phyloP scores from a whole-genome alignment of 2,113 vertebrate species.

The crab-eating macaque (Macaca fascicularis) region DNA sequence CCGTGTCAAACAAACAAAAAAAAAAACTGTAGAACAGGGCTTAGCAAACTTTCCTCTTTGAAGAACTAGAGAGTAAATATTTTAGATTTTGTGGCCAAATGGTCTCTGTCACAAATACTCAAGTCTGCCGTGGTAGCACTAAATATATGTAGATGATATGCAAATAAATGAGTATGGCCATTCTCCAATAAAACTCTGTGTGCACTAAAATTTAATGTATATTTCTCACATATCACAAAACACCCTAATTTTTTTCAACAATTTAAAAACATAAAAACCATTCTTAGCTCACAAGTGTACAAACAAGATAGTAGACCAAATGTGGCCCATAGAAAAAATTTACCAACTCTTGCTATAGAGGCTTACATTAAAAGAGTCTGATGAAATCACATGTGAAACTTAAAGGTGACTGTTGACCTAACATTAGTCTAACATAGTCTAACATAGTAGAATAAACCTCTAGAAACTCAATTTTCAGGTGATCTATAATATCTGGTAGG shows the following conservation, averaged over 20 bases:
- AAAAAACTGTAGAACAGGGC: neutral
- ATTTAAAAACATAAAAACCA: neutral
- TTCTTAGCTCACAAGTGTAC: neutral
- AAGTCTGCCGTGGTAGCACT: neutral
- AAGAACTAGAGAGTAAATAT: neutral
- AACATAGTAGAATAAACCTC: neutral
- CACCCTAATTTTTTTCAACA: neutral
- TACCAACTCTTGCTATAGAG: neutral
- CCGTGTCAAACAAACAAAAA: too few species aligned
- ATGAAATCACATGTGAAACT: neutral
- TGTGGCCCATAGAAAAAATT: neutral
- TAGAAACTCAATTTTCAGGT: neutral
- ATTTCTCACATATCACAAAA: constrained; percentile 12
- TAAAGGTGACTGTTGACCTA: neutral
- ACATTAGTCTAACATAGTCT: neutral
- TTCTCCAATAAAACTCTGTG: neutral
- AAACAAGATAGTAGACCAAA: neutral
- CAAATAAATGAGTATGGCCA: neutral
- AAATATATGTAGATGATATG: neutral
- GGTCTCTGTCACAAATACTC: neutral
- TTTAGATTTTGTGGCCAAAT: neutral
- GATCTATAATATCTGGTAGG: neutral
- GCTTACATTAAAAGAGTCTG: neutral
- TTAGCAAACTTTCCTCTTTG: neutral
- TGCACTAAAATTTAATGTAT: neutral